Conservation (phyloP, 2,113 vertebrate genomes). For the Dermatemys mawii region DNA sequence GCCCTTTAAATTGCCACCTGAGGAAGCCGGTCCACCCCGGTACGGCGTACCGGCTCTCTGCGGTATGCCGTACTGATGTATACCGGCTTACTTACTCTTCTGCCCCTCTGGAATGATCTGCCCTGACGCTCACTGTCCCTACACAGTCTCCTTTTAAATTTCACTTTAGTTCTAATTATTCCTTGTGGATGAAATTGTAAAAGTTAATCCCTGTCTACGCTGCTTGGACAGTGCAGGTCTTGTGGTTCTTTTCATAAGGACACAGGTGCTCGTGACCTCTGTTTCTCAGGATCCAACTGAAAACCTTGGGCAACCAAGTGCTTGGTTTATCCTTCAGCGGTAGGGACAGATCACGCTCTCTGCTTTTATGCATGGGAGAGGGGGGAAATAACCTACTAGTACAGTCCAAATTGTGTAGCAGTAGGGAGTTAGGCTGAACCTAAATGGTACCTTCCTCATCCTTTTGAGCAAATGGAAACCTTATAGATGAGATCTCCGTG, state of each 20-base stretch:
- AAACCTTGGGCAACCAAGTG: not conserved
- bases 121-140: not conserved
- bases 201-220: not conserved
- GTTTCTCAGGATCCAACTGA: not conserved
- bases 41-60: too few relatives aligned
- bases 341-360: not conserved
- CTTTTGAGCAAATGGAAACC: not conserved
- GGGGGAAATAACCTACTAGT: not conserved
- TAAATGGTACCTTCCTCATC: not conserved
- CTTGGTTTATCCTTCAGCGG: not conserved
- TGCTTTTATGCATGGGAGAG: not conserved
- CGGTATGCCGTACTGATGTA: too few relatives aligned
- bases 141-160: accelerated
- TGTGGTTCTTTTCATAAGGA: not conserved
- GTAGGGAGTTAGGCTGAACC: not conserved
- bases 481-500: not conserved
- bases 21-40: too few relatives aligned
- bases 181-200: not conserved
- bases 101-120: not conserved
- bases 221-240: not conserved
- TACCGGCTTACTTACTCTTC: too few relatives aligned
- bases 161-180: not conserved
- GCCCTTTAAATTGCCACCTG: too few relatives aligned
- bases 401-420: not conserved
- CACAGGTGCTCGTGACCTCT: not conserved